Conservation (phyloP, 2,888 invertebrate species). For the Sthenelais limicola region DNA sequence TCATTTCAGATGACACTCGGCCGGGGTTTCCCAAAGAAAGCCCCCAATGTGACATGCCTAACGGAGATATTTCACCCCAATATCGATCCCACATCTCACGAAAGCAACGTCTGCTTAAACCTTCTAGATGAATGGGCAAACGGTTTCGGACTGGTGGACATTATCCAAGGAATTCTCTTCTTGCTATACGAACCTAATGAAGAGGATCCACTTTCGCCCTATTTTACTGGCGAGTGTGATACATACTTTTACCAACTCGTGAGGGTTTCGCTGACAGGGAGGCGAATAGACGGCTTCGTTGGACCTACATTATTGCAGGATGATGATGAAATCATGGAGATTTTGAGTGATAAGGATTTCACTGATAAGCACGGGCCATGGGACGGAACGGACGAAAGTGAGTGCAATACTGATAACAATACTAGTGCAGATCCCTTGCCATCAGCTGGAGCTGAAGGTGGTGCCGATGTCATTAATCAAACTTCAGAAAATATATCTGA, state of each 20-base stretch:
- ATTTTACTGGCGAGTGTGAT: constrained; percentile 47
- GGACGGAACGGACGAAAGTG: background rate
- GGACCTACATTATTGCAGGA: constrained; percentile 4
- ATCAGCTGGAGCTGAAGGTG: too few species aligned
- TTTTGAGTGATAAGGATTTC: background rate
- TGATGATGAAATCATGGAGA: constrained; percentile 27
- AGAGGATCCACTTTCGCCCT: constrained; percentile 58
- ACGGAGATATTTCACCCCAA: constrained; percentile 90
- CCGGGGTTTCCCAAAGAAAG: background rate
- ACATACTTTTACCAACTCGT: constrained; percentile 56
- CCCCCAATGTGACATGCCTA: constrained; percentile 3
- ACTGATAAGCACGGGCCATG: background rate
- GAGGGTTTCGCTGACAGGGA: constrained; percentile 55
- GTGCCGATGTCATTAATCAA: too few species aligned
- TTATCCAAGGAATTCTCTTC: constrained; percentile 62
- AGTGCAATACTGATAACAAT: background rate
- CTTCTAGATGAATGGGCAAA: constrained; percentile 61
- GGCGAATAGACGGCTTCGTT: constrained; percentile 72
- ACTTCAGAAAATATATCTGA: background rate
- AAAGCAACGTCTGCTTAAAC: constrained; percentile 60
- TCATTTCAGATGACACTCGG: constrained; percentile 9
- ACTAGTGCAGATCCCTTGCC: background rate
- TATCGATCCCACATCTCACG: constrained; percentile 74
- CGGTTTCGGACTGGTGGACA: constrained; percentile 56
- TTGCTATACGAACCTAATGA: constrained; percentile 62